A percentile compares a stretch with the other conserved stretches of the same genome.
Evolutionary conservation across 2,113 vertebrate species (phyloP).

Genomic region (Pollachius pollachius): DNA sequence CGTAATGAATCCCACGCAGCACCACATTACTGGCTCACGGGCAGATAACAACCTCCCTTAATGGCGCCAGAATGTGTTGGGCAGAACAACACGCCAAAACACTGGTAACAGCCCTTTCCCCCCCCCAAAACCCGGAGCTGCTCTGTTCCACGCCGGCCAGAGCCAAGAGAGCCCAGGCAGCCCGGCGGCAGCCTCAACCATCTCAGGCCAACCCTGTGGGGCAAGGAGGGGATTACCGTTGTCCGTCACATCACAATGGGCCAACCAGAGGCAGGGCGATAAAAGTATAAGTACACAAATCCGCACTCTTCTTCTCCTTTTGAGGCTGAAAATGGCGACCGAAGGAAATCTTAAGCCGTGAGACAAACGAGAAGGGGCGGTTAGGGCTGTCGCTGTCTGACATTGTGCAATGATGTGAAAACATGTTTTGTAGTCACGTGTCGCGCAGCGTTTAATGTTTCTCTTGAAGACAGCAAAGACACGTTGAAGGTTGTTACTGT

Average conservation of each 20-base stretch:
- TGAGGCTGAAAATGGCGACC: neutral
- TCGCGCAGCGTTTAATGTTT: constrained; percentile 25
- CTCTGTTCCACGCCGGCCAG: constrained; percentile 4
- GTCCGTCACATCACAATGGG: constrained; percentile 1
- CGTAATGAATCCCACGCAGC: constrained; percentile 47
- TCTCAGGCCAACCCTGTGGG: too few species aligned
- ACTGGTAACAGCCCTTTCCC: constrained; percentile 27
- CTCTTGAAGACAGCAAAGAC: constrained; percentile 27
- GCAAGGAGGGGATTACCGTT: neutral
- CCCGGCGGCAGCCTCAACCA: too few species aligned
- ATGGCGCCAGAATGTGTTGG: constrained; percentile 44
- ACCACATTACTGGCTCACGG: constrained; percentile 41
- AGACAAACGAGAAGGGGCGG: neutral
- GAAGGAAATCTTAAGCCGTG: neutral
- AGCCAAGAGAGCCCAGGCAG: neutral
- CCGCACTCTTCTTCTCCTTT: constrained; percentile 11
- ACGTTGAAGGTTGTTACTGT: constrained; percentile 46
- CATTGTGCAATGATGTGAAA: constrained; percentile 24
- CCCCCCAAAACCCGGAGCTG: constrained; percentile 1
- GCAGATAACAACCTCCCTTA: constrained; percentile 42
- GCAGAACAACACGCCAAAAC: constrained; percentile 37
- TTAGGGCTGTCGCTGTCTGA: constrained; percentile 16
- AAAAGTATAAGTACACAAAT: neutral
- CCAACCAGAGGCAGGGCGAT: neutral
- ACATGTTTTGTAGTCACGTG: constrained; percentile 6